Evolutionary conservation across 1,140 invertebrate genomes (phyloP).

Genomic region (Teleopsis dalmanni): DNA sequence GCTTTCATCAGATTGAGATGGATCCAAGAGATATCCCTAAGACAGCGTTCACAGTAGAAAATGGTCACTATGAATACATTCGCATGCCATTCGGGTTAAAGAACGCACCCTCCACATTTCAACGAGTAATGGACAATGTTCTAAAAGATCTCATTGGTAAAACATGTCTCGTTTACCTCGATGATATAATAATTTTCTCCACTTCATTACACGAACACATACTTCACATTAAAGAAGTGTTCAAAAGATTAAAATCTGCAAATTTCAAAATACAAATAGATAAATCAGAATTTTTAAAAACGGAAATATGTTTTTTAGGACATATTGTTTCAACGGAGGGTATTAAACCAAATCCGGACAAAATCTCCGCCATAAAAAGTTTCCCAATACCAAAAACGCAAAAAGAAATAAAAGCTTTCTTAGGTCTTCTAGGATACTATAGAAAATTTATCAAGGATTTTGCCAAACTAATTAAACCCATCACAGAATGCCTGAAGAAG

Average conservation of each 20-base stretch:
- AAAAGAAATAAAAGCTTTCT: background rate
- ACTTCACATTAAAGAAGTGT: background rate
- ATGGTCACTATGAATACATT: background rate
- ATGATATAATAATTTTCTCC: constrained; percentile 7
- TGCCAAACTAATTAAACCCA: background rate
- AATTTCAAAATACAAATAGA: constrained; percentile 11
- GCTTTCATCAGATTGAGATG: constrained; percentile 47
- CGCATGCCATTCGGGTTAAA: constrained; percentile 4
- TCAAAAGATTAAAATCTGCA: background rate
- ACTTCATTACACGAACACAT: constrained; percentile 9
- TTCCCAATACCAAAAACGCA: background rate
- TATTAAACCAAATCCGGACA: constrained; percentile 19
- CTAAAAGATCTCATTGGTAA: no score
- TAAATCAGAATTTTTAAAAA: constrained; percentile 11
- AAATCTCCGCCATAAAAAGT: constrained; percentile 9
- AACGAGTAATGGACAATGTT: no score
- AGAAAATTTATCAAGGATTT: background rate
- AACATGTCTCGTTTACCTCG: constrained; percentile 8
- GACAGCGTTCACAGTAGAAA: background rate
- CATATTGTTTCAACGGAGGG: constrained; percentile 18
- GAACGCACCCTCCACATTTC: no score
- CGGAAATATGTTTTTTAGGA: constrained; percentile 19
- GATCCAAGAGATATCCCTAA: constrained; percentile 18
- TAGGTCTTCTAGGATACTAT: background rate
- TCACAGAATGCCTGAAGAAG: background rate